Conservation (phyloP, 2,113 vertebrate species). For the Sphyrna mokarran region DNA sequence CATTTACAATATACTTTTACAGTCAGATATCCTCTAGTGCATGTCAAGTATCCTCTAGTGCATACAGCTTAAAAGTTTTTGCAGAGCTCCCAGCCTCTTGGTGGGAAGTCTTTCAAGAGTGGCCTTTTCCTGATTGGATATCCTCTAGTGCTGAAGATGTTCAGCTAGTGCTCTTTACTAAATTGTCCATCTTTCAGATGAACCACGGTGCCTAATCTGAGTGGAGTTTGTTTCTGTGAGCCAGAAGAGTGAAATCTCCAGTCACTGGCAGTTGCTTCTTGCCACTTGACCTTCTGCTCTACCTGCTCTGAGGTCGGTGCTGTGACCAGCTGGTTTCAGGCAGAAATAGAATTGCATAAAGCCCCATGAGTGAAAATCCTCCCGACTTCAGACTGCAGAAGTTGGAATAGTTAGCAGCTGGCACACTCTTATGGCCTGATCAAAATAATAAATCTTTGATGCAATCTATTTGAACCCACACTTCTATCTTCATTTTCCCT, state of each 20-base stretch:
- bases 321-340: not conserved
- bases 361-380: not conserved
- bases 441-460: not conserved
- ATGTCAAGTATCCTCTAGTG: not conserved
- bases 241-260: no score
- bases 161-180: no score
- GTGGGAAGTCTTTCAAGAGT: not conserved
- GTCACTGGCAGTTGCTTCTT: not conserved
- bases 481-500: not conserved
- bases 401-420: not conserved
- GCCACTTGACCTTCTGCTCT: not conserved
- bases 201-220: no score
- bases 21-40: not conserved
- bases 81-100: not conserved
- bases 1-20: not conserved
- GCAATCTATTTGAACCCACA: not conserved
- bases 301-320: not conserved
- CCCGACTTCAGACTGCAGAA: not conserved
- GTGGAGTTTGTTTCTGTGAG: no score
- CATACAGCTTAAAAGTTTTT: not conserved
- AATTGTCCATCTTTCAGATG: no score
- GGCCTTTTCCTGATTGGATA: no score
- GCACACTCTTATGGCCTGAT: not conserved
- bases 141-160: no score
- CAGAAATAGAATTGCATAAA: not conserved